phyloP scores from a whole-genome alignment of 2,888 invertebrate species.

The Stenichneumon culpator region DNA sequence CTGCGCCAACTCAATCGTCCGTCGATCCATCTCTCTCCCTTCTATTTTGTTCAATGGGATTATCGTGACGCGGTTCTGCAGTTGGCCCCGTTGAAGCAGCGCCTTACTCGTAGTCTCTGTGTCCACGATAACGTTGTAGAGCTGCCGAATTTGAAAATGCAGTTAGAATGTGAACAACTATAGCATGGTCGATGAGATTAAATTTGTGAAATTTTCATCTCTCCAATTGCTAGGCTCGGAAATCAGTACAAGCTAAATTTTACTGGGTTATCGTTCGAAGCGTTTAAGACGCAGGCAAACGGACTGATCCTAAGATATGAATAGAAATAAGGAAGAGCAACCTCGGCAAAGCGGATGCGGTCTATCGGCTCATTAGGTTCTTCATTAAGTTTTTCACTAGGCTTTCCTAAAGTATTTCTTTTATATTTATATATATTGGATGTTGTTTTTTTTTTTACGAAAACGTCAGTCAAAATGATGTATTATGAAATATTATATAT shows the following conservation, averaged over 20 bases:
- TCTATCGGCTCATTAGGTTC: no score
- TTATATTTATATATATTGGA: no score
- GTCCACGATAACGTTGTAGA: slow-evolving; percentile 96
- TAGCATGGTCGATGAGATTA: not conserved
- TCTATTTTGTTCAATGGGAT: slow-evolving; percentile 96
- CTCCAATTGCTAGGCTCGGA: not conserved
- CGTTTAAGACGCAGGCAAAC: no score
- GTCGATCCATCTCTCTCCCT: slow-evolving; percentile 87
- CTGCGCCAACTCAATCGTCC: slow-evolving; percentile 89
- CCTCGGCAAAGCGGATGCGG: no score
- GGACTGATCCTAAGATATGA: no score
- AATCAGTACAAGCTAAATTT: not conserved
- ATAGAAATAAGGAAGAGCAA: not conserved
- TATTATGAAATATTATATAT: not conserved
- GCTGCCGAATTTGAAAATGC: slow-evolving; percentile 85
- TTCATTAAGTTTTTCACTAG: no score
- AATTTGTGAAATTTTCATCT: not conserved
- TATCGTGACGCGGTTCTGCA: slow-evolving; percentile 93
- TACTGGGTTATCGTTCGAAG: no score
- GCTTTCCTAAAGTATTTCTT: no score
- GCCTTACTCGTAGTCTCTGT: slow-evolving; percentile 94
- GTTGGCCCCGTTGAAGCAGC: slow-evolving; percentile 92
- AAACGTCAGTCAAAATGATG: not conserved
- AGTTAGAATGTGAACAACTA: not conserved
- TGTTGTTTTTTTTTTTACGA: not conserved